Conservation (phyloP, 2,797 vertebrate species). For the Hozukius guyotensis region DNA sequence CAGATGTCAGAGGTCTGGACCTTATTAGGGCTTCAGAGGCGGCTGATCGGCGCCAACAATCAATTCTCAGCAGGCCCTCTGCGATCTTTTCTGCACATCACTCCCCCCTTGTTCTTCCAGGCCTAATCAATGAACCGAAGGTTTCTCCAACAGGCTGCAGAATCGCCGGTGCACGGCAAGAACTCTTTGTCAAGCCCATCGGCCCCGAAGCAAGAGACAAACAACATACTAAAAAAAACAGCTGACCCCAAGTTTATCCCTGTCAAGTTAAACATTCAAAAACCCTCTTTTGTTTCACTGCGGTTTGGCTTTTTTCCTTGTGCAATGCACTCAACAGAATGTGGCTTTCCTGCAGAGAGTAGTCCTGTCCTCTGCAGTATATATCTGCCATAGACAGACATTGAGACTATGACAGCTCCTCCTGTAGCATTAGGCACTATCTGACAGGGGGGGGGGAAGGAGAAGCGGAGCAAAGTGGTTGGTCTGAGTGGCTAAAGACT, state of each 20-base stretch:
- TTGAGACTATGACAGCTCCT: conserved; percentile 52
- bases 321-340: neutral
- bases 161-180: conserved; percentile 9
- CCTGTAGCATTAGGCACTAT: conserved; percentile 48
- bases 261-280: conserved; percentile 28
- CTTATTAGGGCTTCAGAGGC: conserved; percentile 55
- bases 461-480: conserved; percentile 52
- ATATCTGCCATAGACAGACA: conserved; percentile 32
- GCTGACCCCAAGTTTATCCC: conserved; percentile 10
- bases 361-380: conserved; percentile 22
- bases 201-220: conserved; percentile 11
- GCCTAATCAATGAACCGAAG: conserved; percentile 47
- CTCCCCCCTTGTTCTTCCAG: conserved; percentile 42
- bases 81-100: conserved; percentile 70
- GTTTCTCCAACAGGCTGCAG: conserved; percentile 47
- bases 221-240: conserved; percentile 21
- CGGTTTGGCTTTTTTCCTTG: neutral
- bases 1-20: conserved; percentile 64
- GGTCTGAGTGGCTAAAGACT: conserved; percentile 62
- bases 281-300: conserved; percentile 8
- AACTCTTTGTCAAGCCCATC: conserved; percentile 2
- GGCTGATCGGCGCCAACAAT: conserved; percentile 48
- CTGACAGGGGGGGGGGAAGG: conserved; percentile 41
- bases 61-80: conserved; percentile 61
- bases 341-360: conserved; percentile 20